Conservation (phyloP, 2,113 vertebrate species). For the Dendropsophus ebraccatus region DNA sequence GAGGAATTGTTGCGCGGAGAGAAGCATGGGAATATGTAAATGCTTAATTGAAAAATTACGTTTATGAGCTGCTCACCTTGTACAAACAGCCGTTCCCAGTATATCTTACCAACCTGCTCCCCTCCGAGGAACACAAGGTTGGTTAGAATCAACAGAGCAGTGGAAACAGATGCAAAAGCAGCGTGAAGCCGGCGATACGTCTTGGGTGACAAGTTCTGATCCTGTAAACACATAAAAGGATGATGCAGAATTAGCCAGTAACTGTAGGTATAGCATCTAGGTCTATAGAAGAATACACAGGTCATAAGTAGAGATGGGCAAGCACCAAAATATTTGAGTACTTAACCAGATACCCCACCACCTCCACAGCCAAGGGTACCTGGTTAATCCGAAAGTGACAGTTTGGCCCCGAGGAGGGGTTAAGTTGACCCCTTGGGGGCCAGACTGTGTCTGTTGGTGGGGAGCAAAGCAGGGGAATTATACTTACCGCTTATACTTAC, state of each 20-base stretch:
- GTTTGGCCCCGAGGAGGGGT: no score
- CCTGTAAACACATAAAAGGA: constrained; percentile 68
- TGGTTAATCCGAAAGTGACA: no score
- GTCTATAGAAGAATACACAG: background rate
- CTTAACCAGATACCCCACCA: no score
- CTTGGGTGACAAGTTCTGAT: constrained; percentile 74
- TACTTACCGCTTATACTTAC: no score
- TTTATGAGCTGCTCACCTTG: constrained; percentile 76
- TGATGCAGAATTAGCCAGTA: background rate
- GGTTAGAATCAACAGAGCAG: constrained; percentile 92
- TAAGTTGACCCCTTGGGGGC: no score
- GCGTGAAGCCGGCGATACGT: constrained; percentile 82
- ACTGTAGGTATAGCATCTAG: background rate
- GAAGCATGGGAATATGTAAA: background rate
- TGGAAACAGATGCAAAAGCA: constrained; percentile 85
- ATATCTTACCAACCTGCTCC: constrained; percentile 85
- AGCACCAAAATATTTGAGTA: no score
- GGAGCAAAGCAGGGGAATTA: no score
- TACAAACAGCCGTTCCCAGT: constrained; percentile 91
- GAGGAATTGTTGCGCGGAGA: background rate
- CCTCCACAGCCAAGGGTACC: no score
- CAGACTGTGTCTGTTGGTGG: no score
- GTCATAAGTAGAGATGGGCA: no score
- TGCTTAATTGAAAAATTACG: background rate
- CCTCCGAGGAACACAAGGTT: constrained; percentile 97